Percentiles rank a stretch among this genome's conserved stretches.
These are phyloP conservation scores for Pemphigus obesinymphae DNA, from an alignment of 1,140 invertebrate genomes.

Conservation along the genomic window DNA sequence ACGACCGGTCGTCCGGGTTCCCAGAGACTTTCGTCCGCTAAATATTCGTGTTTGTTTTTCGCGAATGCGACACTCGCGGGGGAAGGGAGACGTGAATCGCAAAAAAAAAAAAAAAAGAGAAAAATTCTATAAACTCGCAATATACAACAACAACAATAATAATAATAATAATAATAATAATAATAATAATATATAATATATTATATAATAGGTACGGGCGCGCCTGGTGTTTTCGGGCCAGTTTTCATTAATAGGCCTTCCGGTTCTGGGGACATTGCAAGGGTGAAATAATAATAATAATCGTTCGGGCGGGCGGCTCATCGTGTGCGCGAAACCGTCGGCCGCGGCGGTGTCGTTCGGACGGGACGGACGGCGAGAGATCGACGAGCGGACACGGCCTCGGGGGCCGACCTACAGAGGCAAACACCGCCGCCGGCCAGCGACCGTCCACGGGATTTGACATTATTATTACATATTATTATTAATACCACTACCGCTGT, in stretches of 20 bases:
- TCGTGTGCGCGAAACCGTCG: not conserved
- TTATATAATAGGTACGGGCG: not conserved
- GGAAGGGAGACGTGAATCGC: no score
- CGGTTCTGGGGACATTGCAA: not conserved
- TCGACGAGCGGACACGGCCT: not conserved
- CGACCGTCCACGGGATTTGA: conserved; percentile 7
- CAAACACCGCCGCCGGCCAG: not conserved
- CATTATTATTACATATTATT: conserved; percentile 27
- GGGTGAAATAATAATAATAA: not conserved
- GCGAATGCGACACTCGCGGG: no score
- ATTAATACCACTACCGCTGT: not conserved
- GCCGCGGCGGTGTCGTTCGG: not conserved
- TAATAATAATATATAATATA: no score
- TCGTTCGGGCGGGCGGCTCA: not conserved
- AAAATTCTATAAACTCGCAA: no score
- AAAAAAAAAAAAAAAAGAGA: no score
- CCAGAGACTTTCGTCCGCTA: not conserved
- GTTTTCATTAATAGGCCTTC: no score
- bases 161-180: not conserved
- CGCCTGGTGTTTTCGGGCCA: not conserved
- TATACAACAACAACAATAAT: not conserved
- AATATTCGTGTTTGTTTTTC: no score
- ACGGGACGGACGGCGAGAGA: not conserved
- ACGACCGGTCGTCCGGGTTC: not conserved
- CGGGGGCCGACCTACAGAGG: not conserved